These are phyloP conservation scores for Plumapathes pennacea DNA, from an alignment of 92 coral and sea anemone species.

Conservation along the genomic window DNA sequence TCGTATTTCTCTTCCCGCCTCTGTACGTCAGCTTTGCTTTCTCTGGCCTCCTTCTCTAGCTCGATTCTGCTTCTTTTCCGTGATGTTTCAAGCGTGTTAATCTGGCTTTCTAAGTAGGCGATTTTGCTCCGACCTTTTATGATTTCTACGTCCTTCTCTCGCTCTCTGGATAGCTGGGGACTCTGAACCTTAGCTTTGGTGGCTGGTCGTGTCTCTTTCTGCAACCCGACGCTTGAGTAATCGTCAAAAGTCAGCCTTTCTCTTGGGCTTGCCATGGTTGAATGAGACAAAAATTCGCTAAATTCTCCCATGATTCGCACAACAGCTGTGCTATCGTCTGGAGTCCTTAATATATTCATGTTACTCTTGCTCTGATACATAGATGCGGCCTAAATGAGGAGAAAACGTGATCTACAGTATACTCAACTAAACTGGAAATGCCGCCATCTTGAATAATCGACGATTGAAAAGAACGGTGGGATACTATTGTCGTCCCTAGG, in stretches of 20 bases:
- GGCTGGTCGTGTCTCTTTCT: background rate
- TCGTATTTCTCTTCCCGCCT: constrained; percentile 69
- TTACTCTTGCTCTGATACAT: background rate
- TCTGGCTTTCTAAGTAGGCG: constrained; percentile 79
- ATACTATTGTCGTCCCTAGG: too few species aligned
- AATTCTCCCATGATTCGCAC: constrained; percentile 91
- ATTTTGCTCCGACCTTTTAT: constrained; percentile 75
- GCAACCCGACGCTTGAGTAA: constrained; percentile 9
- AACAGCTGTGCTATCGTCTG: constrained; percentile 97
- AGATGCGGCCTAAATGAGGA: background rate
- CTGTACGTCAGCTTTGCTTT: constrained; percentile 42
- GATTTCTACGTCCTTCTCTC: constrained; percentile 84
- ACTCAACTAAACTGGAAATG: background rate
- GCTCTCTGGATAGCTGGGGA: constrained; percentile 29
- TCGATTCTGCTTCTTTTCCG: constrained; percentile 85
- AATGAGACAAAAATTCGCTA: constrained; percentile 66
- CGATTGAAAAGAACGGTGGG: constrained; percentile 24
- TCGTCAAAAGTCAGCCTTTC: constrained; percentile 73
- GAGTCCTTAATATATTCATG: constrained; percentile 87
- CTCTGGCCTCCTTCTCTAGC: constrained; percentile 67
- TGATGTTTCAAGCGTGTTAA: constrained; percentile 59
- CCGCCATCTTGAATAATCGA: constrained; percentile 63
- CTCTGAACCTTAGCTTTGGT: constrained; percentile 7
- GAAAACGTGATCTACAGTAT: background rate
- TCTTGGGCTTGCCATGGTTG: constrained; percentile 50